phyloP scores from a whole-genome alignment of 1,140 invertebrate species.

The Diploscapter pachys region DNA sequence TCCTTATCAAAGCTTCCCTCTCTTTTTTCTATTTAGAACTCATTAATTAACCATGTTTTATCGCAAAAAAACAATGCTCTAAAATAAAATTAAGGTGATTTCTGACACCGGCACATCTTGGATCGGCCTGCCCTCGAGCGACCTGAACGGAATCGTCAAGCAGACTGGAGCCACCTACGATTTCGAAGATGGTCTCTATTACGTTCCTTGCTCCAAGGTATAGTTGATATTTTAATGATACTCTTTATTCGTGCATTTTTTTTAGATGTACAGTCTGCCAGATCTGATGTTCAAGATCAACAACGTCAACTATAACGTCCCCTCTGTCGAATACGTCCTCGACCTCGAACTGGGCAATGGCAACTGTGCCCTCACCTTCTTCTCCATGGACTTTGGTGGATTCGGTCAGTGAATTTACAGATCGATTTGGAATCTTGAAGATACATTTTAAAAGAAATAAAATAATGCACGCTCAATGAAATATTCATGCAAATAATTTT shows the following conservation, averaged over 20 bases:
- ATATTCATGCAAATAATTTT: too few species aligned
- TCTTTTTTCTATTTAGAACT: too few species aligned
- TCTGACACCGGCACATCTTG: slow-evolving; percentile 50
- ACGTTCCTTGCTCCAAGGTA: slow-evolving; percentile 30
- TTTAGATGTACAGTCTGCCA: slow-evolving; percentile 20
- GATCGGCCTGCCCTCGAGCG: slow-evolving; percentile 33
- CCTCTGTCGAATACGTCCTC: slow-evolving; percentile 28
- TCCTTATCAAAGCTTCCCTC: too few species aligned
- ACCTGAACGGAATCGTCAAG: slow-evolving; percentile 30
- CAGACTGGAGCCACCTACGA: slow-evolving; percentile 33
- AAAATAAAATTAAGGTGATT: slow-evolving; percentile 25
- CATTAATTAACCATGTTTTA: too few species aligned
- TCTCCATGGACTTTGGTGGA: too few species aligned
- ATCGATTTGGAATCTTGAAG: too few species aligned
- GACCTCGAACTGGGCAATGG: slow-evolving; percentile 33
- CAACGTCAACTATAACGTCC: slow-evolving; percentile 26
- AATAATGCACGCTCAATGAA: too few species aligned
- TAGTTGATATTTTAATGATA: too few species aligned
- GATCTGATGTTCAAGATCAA: slow-evolving; percentile 39
- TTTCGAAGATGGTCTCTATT: slow-evolving; percentile 6
- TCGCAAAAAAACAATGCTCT: too few species aligned
- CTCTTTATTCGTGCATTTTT: too few species aligned
- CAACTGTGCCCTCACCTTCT: slow-evolving; percentile 8
- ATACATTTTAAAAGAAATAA: too few species aligned
- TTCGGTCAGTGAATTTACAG: not conserved